phyloP scores from a whole-genome alignment of 2,113 vertebrate genomes.

The Semnornis frantzii region DNA sequence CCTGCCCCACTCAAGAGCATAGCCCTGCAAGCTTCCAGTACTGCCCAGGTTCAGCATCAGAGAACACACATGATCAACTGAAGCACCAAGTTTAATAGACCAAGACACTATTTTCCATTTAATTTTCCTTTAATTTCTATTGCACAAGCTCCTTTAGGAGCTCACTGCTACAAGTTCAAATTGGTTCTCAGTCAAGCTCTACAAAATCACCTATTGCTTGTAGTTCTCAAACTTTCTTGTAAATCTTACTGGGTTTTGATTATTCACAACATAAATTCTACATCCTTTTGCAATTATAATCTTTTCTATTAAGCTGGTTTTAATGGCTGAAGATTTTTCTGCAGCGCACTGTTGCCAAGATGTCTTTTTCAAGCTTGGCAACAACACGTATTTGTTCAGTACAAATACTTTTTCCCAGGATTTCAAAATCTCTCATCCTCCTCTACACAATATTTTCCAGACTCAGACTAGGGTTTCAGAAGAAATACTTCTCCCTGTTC shows the following conservation, averaged over 20 bases:
- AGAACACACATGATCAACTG: neutral
- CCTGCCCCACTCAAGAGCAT: rapidly evolving
- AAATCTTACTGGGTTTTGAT: neutral
- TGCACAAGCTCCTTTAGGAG: neutral
- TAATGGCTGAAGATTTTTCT: neutral
- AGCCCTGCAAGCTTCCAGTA: no score
- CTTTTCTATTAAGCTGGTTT: neutral
- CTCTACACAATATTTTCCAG: neutral
- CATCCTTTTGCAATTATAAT: neutral
- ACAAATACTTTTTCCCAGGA: neutral
- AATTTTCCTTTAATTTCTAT: neutral
- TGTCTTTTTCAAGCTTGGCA: neutral
- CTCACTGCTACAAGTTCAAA: neutral
- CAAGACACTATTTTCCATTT: neutral
- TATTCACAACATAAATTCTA: neutral
- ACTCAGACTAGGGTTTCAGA: neutral
- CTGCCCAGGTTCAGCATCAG: neutral
- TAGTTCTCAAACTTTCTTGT: neutral
- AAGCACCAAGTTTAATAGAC: neutral
- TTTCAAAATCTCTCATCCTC: neutral
- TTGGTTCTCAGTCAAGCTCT: neutral
- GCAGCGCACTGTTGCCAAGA: neutral
- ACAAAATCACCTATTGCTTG: neutral
- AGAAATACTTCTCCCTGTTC: neutral
- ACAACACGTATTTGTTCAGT: neutral